These are phyloP conservation scores for Merops nubicus DNA, from an alignment of 2,113 vertebrate genomes.

Conservation along the genomic window DNA sequence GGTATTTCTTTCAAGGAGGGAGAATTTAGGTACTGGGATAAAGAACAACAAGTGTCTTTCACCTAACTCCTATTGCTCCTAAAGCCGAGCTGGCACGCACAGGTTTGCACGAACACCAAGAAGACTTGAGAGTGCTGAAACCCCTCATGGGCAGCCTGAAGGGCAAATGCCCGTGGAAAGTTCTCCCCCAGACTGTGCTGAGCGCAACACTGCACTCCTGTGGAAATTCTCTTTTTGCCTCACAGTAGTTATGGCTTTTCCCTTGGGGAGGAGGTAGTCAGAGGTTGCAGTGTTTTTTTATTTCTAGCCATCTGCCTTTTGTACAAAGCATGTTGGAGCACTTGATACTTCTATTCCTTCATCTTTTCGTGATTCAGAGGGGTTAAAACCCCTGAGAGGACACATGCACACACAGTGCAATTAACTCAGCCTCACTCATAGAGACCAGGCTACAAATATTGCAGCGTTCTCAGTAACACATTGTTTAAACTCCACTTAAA, in stretches of 20 bases:
- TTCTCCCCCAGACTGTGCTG: background rate
- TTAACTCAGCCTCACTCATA: background rate
- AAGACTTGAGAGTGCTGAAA: background rate
- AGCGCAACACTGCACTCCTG: background rate
- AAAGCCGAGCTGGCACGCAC: rapidly evolving
- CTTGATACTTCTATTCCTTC: background rate
- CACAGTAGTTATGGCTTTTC: background rate
- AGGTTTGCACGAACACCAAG: background rate
- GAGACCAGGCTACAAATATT: background rate
- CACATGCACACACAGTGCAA: background rate
- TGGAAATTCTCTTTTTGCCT: background rate
- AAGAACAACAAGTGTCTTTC: background rate
- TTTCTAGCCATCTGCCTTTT: background rate
- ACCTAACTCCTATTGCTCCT: background rate
- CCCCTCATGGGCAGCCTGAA: background rate
- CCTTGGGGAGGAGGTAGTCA: background rate
- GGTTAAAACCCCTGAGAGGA: background rate
- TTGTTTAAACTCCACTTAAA: background rate
- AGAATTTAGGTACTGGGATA: background rate
- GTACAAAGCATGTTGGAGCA: background rate
- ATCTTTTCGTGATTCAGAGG: background rate
- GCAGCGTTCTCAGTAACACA: background rate
- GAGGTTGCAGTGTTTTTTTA: background rate
- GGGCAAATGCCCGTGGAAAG: background rate
- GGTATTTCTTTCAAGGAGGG: background rate